These are phyloP conservation scores for Euborellia annulipes DNA, from an alignment of 1,140 invertebrate genomes.

Conservation along the genomic window DNA sequence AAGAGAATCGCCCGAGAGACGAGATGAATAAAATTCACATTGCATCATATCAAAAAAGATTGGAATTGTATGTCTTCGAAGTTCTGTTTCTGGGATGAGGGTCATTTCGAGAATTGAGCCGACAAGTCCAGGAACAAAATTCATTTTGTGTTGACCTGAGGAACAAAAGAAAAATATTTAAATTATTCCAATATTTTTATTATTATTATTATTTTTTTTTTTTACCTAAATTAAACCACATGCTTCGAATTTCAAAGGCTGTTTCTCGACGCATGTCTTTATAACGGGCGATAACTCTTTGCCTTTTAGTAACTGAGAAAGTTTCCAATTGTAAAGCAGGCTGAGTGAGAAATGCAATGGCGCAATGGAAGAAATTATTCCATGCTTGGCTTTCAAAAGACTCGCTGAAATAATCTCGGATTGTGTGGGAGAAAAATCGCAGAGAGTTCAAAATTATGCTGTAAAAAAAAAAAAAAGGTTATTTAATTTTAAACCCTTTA, in stretches of 20 bases:
- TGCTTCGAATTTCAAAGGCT: slow-evolving; percentile 63
- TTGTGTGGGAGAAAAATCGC: slow-evolving; percentile 64
- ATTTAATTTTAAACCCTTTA: too few relatives aligned
- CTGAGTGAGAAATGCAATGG: slow-evolving; percentile 78
- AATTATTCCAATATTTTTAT: slow-evolving; percentile 5
- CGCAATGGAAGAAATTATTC: slow-evolving; percentile 87
- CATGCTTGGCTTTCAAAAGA: slow-evolving; percentile 71
- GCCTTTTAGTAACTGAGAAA: slow-evolving; percentile 56
- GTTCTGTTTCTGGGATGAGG: slow-evolving; percentile 73
- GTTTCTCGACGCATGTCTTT: slow-evolving; percentile 76
- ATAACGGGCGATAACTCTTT: slow-evolving; percentile 50
- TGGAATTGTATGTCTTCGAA: slow-evolving; percentile 78
- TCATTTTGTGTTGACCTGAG: slow-evolving; percentile 62
- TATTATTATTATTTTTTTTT: not conserved
- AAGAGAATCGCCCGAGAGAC: slow-evolving; percentile 35
- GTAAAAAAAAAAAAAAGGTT: slow-evolving; percentile 18
- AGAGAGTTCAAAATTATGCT: slow-evolving; percentile 72
- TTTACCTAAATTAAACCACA: slow-evolving; percentile 79
- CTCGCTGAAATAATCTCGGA: slow-evolving; percentile 60
- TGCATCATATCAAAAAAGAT: slow-evolving; percentile 99
- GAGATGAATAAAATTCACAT: slow-evolving; percentile 67
- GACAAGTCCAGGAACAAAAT: slow-evolving; percentile 78
- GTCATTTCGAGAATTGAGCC: slow-evolving; percentile 87
- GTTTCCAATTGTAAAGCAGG: slow-evolving; percentile 67
- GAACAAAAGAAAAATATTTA: slow-evolving; percentile 3